These are phyloP conservation scores for Tricholaema leucomelas DNA, from an alignment of 2,113 vertebrate genomes.

Conservation along the genomic window DNA sequence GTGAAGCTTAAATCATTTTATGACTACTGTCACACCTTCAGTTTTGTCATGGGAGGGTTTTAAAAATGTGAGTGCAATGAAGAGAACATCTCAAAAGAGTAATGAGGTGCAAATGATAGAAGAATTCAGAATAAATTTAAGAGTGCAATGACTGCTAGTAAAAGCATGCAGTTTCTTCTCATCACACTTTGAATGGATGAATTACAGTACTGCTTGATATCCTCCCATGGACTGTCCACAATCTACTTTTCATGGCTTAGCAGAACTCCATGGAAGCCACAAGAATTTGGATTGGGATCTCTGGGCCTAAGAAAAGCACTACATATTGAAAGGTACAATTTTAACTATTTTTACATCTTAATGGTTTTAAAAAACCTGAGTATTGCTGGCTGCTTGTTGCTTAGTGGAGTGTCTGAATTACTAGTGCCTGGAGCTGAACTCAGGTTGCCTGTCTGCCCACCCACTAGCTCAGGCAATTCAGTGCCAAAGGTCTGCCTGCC, in stretches of 20 bases:
- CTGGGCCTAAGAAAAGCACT: constrained; percentile 13
- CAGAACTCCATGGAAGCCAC: constrained; percentile 22
- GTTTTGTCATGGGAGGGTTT: not conserved
- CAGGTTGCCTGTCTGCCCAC: not conserved
- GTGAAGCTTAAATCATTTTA: not conserved
- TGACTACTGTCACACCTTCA: not conserved
- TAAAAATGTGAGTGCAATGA: not conserved
- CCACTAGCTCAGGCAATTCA: not conserved
- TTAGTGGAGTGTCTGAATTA: not conserved
- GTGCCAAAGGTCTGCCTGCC: not conserved
- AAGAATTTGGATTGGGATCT: constrained; percentile 31
- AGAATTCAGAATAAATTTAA: not conserved
- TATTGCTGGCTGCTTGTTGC: not conserved
- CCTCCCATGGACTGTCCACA: not conserved
- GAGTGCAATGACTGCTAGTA: not conserved
- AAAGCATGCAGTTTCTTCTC: not conserved
- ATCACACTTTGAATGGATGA: not conserved
- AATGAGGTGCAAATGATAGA: not conserved
- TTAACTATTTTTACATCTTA: constrained; percentile 38
- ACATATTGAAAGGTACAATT: constrained; percentile 21
- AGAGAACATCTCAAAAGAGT: not conserved
- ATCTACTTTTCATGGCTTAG: constrained; percentile 11
- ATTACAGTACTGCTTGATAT: not conserved
- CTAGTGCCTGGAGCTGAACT: not conserved
- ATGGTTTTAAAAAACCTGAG: not conserved